These are phyloP conservation scores for Poeciliopsis infans DNA, from an alignment of 2,797 vertebrate genomes.

Conservation along the genomic window DNA sequence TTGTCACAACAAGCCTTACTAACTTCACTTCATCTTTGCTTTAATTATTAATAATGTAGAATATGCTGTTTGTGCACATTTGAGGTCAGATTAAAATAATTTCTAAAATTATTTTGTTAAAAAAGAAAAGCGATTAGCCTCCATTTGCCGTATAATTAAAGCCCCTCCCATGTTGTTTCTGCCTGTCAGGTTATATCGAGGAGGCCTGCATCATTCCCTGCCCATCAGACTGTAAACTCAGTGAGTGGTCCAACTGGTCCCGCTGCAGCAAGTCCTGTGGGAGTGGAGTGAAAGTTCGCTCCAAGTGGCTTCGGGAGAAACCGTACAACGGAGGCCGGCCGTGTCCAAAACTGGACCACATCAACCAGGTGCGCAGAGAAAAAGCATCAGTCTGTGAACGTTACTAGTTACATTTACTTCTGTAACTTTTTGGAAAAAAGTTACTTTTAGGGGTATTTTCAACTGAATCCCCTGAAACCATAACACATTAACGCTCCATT, in stretches of 20 bases:
- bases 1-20: background rate
- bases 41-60: background rate
- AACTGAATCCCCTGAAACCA: constrained; percentile 15
- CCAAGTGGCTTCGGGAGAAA: constrained; percentile 97
- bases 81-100: background rate
- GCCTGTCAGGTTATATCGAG: constrained; percentile 92
- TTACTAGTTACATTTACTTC: no score
- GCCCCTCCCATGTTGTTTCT: no score
- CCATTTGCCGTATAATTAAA: background rate
- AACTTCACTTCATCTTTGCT: background rate
- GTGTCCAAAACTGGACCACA: constrained; percentile 95
- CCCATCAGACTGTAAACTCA: constrained; percentile 97
- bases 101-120: background rate
- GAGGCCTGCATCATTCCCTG: constrained; percentile 98
- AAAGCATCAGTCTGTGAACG: background rate
- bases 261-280: constrained; percentile 98
- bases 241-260: constrained; percentile 99
- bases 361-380: constrained; percentile 88
- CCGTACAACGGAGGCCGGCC: constrained; percentile 96
- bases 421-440: no score
- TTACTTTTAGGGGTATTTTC: no score
- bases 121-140: background rate
- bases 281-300: constrained; percentile 96
- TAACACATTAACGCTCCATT: constrained; percentile 38
- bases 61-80: background rate